A percentile compares a stretch with the other conserved stretches of the same genome.
phyloP scores from a whole-genome alignment of 2,888 invertebrate genomes.

The Aproaerema taeniolella region DNA sequence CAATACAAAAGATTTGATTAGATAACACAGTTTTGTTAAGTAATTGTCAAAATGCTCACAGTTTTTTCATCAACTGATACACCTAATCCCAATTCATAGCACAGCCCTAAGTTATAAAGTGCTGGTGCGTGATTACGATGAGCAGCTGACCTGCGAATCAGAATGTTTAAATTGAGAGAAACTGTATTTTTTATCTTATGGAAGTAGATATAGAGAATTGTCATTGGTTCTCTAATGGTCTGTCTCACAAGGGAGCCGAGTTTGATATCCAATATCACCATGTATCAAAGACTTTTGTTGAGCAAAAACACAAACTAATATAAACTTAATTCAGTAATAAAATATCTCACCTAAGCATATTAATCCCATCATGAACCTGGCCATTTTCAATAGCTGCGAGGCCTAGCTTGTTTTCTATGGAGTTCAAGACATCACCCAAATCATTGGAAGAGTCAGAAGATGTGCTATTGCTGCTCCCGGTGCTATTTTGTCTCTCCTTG shows the following conservation, averaged over 20 bases:
- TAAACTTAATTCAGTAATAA: too few relatives aligned
- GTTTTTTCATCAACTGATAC: constrained; percentile 75
- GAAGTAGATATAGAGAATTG: too few relatives aligned
- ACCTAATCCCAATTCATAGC: constrained; percentile 83
- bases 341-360: constrained; percentile 72
- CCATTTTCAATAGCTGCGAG: constrained; percentile 77
- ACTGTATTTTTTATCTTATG: too few relatives aligned
- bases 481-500: constrained; percentile 21
- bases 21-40: too few relatives aligned
- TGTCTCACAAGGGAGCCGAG: too few relatives aligned
- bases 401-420: constrained; percentile 79
- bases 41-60: too few relatives aligned
- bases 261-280: too few relatives aligned
- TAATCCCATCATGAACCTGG: constrained; percentile 70
- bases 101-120: constrained; percentile 82
- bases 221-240: too few relatives aligned
- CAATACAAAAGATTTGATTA: too few relatives aligned
- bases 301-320: too few relatives aligned
- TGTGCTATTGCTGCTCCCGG: constrained; percentile 24
- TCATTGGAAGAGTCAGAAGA: constrained; percentile 42
- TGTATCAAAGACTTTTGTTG: too few relatives aligned
- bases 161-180: neutral
- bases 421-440: constrained; percentile 75
- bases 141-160: constrained; percentile 68
- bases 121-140: constrained; percentile 78